These are phyloP conservation scores for Andrena dorsata DNA, from an alignment of 2,888 invertebrate genomes.

Conservation along the genomic window DNA sequence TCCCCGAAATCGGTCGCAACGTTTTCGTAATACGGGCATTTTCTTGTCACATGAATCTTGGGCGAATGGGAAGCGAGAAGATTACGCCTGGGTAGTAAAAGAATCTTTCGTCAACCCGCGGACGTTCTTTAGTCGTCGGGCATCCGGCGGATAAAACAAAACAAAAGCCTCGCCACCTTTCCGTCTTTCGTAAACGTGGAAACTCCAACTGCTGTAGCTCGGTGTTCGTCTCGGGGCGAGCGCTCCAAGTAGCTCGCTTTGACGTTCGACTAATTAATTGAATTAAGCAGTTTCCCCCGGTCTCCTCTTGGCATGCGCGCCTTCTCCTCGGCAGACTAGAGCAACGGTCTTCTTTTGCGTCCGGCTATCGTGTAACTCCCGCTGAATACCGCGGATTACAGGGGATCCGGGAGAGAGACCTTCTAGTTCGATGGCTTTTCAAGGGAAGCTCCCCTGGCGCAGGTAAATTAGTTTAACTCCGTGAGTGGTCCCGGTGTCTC, in stretches of 20 bases:
- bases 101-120: neutral
- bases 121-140: neutral
- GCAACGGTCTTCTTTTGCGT: conserved; percentile 29
- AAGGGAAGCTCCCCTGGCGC: conserved; percentile 30
- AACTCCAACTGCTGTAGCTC: neutral
- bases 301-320: neutral
- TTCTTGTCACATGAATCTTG: neutral
- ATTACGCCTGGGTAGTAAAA: neutral
- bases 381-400: conserved; percentile 44
- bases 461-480: conserved; percentile 70
- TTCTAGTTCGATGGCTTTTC: conserved; percentile 58
- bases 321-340: neutral
- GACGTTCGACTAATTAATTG: conserved; percentile 49
- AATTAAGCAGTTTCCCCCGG: conserved; percentile 30
- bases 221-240: neutral
- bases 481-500: conserved; percentile 44
- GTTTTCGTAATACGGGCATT: conserved; percentile 47
- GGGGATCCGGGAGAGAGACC: conserved; percentile 34
- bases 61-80: neutral
- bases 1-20: conserved; percentile 40
- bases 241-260: conserved; percentile 21
- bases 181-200: no score
- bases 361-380: conserved; percentile 20
- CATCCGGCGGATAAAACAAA: neutral
- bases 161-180: neutral